Evolutionary conservation across 2,797 vertebrate genomes (phyloP).

Genomic region (Micromesistius poutassou): DNA sequence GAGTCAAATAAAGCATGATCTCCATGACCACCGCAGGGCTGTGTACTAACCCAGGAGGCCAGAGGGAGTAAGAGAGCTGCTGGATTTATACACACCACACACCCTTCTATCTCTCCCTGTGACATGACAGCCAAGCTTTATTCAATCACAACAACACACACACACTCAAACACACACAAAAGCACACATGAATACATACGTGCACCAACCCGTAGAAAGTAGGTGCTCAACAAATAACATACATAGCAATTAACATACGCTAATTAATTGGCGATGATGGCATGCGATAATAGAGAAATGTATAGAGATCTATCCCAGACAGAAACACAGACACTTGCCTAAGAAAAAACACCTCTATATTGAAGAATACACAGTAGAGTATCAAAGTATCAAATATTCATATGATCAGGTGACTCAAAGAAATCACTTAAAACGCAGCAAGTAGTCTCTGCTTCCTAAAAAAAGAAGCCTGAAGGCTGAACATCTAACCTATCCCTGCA

Average conservation of each 20-base stretch:
- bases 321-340: background rate
- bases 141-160: background rate
- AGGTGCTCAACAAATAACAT: background rate
- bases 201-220: background rate
- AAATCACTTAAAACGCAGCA: too few species aligned
- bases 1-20: slow-evolving; percentile 28
- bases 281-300: background rate
- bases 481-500: background rate
- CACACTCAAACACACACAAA: background rate
- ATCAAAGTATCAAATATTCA: background rate
- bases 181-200: background rate
- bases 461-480: background rate
- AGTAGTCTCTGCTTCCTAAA: too few species aligned
- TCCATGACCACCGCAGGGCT: slow-evolving; percentile 21
- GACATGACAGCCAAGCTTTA: background rate
- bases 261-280: background rate
- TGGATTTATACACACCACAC: slow-evolving; percentile 51
- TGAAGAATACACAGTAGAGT: background rate
- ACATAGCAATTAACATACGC: background rate
- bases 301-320: background rate
- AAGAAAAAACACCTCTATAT: background rate
- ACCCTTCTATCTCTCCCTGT: slow-evolving; percentile 9
- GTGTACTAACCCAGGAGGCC: slow-evolving; percentile 47
- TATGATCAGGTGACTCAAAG: too few species aligned
- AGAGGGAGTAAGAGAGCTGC: slow-evolving; percentile 45